Percentiles rank a stretch among this genome's conserved stretches.
Conservation (phyloP, 1,140 invertebrate species). For the Paraescarpia echinospica region DNA sequence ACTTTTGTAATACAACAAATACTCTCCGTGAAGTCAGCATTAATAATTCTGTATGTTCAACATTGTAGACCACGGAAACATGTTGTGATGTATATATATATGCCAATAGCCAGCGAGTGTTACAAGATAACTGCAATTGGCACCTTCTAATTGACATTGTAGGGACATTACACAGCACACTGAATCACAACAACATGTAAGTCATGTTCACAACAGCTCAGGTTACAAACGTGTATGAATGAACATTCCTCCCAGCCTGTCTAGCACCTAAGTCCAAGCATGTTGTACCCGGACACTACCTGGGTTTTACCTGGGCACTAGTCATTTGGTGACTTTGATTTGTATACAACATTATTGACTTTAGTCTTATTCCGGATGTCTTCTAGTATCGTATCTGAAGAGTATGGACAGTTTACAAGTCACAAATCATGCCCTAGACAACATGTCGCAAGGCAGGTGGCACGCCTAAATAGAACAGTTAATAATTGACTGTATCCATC, state of each 20-base stretch:
- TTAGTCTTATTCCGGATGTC: too few species aligned
- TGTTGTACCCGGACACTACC: too few species aligned
- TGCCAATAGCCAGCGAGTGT: neutral
- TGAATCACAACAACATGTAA: neutral
- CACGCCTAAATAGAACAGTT: too few species aligned
- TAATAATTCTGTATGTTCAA: neutral
- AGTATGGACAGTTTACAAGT: too few species aligned
- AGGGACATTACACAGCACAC: neutral
- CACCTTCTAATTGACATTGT: neutral
- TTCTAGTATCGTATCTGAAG: too few species aligned
- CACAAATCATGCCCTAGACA: too few species aligned
- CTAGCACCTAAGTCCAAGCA: neutral
- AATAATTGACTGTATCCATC: too few species aligned
- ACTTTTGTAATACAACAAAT: neutral
- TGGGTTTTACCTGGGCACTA: too few species aligned
- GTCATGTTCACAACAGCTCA: neutral
- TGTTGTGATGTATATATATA: neutral
- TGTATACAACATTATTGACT: too few species aligned
- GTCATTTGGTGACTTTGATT: too few species aligned
- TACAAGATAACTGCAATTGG: neutral
- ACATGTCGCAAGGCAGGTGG: too few species aligned
- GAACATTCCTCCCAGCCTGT: neutral
- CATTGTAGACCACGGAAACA: neutral
- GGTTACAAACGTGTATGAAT: too few species aligned
- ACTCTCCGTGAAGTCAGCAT: neutral